These are phyloP conservation scores for Eulemur macaco DNA, from an alignment of 2,113 vertebrate species.

Conservation along the genomic window DNA sequence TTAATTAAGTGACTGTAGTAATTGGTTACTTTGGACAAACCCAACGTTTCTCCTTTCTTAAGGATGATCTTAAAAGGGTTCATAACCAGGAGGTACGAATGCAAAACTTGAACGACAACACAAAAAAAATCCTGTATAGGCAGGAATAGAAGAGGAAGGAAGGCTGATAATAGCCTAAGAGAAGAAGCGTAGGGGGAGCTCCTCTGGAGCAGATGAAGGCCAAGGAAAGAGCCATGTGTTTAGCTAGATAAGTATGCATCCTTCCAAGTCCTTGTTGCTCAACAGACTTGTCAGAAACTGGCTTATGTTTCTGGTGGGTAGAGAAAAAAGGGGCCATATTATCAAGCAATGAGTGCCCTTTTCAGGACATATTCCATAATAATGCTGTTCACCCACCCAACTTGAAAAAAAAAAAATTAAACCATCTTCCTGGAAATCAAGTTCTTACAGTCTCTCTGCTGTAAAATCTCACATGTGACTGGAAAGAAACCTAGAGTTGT, in stretches of 20 bases:
- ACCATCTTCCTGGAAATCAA: constrained; percentile 20
- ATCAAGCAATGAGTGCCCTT: background rate
- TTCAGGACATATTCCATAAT: background rate
- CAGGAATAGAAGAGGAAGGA: constrained; percentile 45
- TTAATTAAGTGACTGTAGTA: background rate
- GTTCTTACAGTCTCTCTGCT: background rate
- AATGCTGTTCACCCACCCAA: background rate
- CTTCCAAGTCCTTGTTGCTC: background rate
- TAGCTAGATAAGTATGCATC: background rate
- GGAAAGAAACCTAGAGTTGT: constrained; percentile 13
- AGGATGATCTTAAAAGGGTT: background rate
- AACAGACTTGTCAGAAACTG: background rate
- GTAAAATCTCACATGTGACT: background rate
- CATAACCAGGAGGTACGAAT: background rate
- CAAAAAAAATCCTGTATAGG: background rate
- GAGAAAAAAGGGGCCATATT: background rate
- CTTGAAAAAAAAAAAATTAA: background rate
- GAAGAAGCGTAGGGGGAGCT: background rate
- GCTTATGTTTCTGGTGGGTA: constrained; percentile 8
- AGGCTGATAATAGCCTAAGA: constrained; percentile 1
- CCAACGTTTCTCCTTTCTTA: background rate
- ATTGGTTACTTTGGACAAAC: background rate
- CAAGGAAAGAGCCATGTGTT: background rate
- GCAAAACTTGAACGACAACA: background rate
- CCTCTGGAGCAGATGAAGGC: background rate